Base-by-base conservation (phyloP, 1,140 invertebrate species). In the Asbolus verrucosus region DNA sequence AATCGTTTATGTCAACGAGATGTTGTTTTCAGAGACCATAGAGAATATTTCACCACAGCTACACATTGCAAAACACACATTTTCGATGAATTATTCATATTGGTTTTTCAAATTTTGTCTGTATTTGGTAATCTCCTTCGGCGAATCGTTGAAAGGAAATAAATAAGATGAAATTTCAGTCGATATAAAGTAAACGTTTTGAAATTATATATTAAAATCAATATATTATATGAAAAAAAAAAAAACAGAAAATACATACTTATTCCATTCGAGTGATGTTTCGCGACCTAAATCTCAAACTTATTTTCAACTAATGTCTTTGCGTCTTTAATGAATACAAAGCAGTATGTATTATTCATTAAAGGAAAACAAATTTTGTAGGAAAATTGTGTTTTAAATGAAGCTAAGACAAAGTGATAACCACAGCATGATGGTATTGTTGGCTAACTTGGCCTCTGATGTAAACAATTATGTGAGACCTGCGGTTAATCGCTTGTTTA, bases 1-100 rank as follows among this genome's bases (percentile, higher is more conserved):
- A n/a, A 46, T 46, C 41, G 41, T 46, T 54, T 54, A 54, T 27
- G 46, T 24, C 21, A 27, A 54, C 21, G 21, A n/a, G 21, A 54
- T 13, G 19, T 54, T 54, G 19, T 54, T 54, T 43, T 43, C 39
- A 16, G 18, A n/a, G n/a, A 24, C 11, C 46, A n/a, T n/a, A 46
- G n/a, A 24, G 46, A 54, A 27, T n/a, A 13, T 54, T 54, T 9
- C n/a, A n/a, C n/a, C n/a, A n/a, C n/a, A n/a, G n/a, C 18, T 21
- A 13, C 21, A 13, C 33, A 11, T 3, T 14, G 13, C 13, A 43
- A 11, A 38, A 14, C 11, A 14, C 5, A 43, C 21, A 27, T 54
- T 13, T 54, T 27, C n/a, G 41, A 18, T 46, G 41, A 46, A 54
- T 27, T n/a, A 27, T 54, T n/a, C 21, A 54, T 27, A 54, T 27